phyloP scores from a whole-genome alignment of 2,797 vertebrate genomes.

The Bothrops alternatus region DNA sequence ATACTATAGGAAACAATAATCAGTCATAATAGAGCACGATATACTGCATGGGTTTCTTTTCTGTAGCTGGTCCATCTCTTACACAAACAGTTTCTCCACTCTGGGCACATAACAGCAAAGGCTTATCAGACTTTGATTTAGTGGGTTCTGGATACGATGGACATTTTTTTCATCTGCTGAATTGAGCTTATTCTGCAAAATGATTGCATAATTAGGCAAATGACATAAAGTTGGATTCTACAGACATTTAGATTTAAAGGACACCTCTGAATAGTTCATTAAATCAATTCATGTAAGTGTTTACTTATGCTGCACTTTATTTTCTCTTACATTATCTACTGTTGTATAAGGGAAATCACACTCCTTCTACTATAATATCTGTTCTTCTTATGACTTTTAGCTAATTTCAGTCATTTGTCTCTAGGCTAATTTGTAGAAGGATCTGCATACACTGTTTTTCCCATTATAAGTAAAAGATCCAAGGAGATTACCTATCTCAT shows the following conservation, averaged over 20 bases:
- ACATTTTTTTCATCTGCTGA: not conserved
- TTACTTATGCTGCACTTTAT: conserved; percentile 34
- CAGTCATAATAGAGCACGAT: not conserved
- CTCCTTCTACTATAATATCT: not conserved
- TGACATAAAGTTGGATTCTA: not conserved
- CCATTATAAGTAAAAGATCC: not conserved
- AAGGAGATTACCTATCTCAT: not conserved
- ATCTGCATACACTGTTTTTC: not conserved
- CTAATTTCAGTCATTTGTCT: not conserved
- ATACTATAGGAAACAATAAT: not conserved
- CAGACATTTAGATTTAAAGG: not conserved
- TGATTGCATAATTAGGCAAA: not conserved
- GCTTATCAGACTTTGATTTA: not conserved
- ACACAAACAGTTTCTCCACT: conserved; percentile 45
- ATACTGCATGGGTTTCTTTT: conserved; percentile 35
- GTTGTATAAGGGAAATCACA: not conserved
- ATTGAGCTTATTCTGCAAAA: not conserved
- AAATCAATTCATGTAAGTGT: not conserved
- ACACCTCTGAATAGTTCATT: not conserved
- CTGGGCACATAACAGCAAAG: conserved; percentile 27
- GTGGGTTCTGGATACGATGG: not conserved
- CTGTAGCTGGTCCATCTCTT: conserved; percentile 40
- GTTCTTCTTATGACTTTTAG: not conserved
- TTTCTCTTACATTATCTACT: conserved; percentile 53
- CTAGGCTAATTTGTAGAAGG: not conserved